Base-by-base conservation (phyloP, 2,888 invertebrate species). In the Rosalia funebris region DNA sequence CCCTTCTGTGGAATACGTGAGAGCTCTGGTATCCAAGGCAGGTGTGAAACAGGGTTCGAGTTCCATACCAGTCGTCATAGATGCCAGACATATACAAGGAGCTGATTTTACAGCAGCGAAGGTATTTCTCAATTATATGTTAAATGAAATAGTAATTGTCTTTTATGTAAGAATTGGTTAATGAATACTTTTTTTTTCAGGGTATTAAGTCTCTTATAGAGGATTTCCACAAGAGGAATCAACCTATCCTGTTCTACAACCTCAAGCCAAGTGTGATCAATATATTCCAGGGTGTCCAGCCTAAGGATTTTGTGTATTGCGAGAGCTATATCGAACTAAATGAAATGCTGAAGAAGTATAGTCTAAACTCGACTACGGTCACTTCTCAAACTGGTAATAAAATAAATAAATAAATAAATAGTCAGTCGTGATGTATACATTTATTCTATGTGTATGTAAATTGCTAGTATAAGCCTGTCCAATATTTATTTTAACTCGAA, bases 21-120 rank as follows among this genome's bases (percentile, higher is more conserved):
- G 87, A 55, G 80, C 83, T 42, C 87, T 91, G 64, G 88, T 95
- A 60, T 87, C 89, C 75, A 92, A 92, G 82, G 90, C 88, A 11
- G 90, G 87, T 12, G 82, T 84, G 7, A 84, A 85, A 68, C 84
- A 84, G 57, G 86, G 85, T n/a, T 84, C 82, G 61, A 83, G 86
- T 72, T 75, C 80, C 68, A 83, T 84, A 41, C 87, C 87, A 1
- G 85, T 88, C 44, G 87, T 88, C 12, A 83, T 88, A 48, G 87
- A 88, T 77, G 86, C 87, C 34, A 83, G 84, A 60, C 87, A 88
- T 71, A 86, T 88, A 58, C 86, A 87, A 72, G 86, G 85, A n/a
- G 86, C 86, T 7, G 88, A 89, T 77, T 88, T 86, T 74, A 88
- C 88, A 1, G 86, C 87, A n/a, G 87, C 88, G 0, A 86, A 85